Conservation (phyloP, 2,797 vertebrate genomes). For the Pitangus sulphuratus region DNA sequence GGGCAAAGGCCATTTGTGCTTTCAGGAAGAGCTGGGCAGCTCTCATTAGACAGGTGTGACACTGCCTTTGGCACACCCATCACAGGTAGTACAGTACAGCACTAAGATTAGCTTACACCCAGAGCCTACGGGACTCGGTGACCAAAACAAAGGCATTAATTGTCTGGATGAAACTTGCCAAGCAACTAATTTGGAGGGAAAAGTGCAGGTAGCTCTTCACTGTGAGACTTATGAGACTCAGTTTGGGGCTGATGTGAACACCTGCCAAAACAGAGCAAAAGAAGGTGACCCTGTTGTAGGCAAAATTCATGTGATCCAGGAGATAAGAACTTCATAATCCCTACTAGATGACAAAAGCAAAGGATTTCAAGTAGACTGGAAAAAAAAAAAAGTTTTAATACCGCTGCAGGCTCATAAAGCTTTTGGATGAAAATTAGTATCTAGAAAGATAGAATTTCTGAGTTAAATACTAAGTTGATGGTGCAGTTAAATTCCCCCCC, state of each 20-base stretch:
- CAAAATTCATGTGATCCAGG: neutral
- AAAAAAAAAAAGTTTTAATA: neutral
- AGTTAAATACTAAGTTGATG: neutral
- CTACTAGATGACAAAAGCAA: neutral
- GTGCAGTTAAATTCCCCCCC: neutral
- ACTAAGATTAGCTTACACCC: neutral
- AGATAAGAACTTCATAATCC: neutral
- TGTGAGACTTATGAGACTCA: neutral
- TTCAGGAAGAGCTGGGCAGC: neutral
- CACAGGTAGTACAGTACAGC: neutral
- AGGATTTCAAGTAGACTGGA: neutral
- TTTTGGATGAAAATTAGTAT: neutral
- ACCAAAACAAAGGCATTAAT: neutral
- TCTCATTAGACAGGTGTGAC: neutral
- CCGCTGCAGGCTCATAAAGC: neutral
- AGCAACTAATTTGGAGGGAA: neutral
- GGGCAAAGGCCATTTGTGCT: accelerated
- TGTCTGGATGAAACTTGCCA: neutral
- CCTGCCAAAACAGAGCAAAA: neutral
- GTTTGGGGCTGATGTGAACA: neutral
- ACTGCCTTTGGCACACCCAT: neutral
- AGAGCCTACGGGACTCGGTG: neutral
- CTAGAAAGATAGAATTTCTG: neutral
- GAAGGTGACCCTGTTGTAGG: neutral
- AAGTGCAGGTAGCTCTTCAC: neutral